phyloP scores from a whole-genome alignment of 2,797 vertebrate genomes.

The Hyperoplus lanceolatus region DNA sequence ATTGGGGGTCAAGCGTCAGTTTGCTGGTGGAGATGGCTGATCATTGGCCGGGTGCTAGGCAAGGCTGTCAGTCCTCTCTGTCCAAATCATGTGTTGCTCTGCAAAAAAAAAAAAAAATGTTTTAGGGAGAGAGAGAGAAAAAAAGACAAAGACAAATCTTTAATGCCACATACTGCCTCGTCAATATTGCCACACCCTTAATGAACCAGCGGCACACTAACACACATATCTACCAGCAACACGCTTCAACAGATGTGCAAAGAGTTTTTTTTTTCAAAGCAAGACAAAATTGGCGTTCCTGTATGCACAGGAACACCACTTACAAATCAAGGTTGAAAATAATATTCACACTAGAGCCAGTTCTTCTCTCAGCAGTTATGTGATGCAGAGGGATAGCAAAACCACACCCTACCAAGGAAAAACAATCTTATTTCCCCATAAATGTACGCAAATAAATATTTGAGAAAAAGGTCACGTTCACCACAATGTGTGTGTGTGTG shows the following conservation, averaged over 20 bases:
- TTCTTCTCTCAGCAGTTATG: slow-evolving; percentile 60
- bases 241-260: slow-evolving; percentile 81
- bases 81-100: slow-evolving; percentile 83
- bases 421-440: slow-evolving; percentile 33
- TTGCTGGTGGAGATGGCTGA: slow-evolving; percentile 84
- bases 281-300: slow-evolving; percentile 61
- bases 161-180: slow-evolving; percentile 79
- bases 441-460: slow-evolving; percentile 54
- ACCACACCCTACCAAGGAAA: slow-evolving; percentile 74
- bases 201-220: slow-evolving; percentile 75
- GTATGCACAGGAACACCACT: slow-evolving; percentile 66
- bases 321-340: slow-evolving; percentile 74
- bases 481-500: slow-evolving; percentile 10
- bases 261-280: slow-evolving; percentile 66
- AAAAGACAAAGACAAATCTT: slow-evolving; percentile 81
- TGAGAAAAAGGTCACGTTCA: slow-evolving; percentile 41
- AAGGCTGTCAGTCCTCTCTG: slow-evolving; percentile 82
- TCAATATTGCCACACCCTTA: slow-evolving; percentile 82
- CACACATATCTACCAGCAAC: slow-evolving; percentile 65
- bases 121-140: slow-evolving; percentile 62
- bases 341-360: slow-evolving; percentile 57
- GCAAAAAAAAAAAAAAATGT: slow-evolving; percentile 65
- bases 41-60: slow-evolving; percentile 81
- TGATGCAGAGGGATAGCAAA: slow-evolving; percentile 61
- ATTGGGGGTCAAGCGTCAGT: slow-evolving; percentile 79